phyloP scores from a whole-genome alignment of 2,797 vertebrate species.

The Sorex maritimensis region DNA sequence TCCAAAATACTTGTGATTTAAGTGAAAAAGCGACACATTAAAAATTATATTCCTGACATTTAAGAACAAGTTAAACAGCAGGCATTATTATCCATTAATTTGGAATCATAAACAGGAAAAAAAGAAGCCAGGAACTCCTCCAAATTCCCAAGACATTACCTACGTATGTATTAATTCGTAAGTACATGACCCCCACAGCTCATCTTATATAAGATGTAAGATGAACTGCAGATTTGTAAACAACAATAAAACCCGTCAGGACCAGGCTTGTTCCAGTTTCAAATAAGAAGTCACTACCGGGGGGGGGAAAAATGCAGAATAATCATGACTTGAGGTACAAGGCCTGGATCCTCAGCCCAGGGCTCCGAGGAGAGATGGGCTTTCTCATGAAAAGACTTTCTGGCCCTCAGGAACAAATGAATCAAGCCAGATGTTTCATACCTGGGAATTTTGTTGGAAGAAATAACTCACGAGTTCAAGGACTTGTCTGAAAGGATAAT shows the following conservation, averaged over 20 bases:
- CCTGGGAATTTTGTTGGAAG: conserved; percentile 17
- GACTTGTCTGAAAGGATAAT: conserved; percentile 32
- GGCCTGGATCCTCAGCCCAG: neutral
- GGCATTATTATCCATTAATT: neutral
- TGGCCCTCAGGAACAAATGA: conserved; percentile 33
- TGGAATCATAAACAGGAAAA: neutral
- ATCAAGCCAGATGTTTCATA: neutral
- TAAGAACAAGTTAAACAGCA: neutral
- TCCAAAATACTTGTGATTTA: conserved; percentile 30
- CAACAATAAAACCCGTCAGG: neutral
- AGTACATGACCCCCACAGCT: neutral
- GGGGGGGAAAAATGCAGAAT: neutral
- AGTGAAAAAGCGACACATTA: conserved; percentile 59
- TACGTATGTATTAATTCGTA: neutral
- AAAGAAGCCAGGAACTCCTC: conserved; percentile 19
- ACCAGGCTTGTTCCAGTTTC: neutral
- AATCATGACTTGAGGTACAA: neutral
- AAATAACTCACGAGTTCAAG: conserved; percentile 53
- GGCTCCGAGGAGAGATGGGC: neutral
- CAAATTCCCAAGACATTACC: neutral
- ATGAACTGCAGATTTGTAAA: conserved; percentile 3
- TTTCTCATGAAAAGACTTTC: neutral
- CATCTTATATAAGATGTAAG: conserved; percentile 8
- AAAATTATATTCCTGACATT: conserved; percentile 4
- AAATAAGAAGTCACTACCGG: neutral